phyloP scores from a whole-genome alignment of 2,797 vertebrate genomes.

The Sylvia borin region DNA sequence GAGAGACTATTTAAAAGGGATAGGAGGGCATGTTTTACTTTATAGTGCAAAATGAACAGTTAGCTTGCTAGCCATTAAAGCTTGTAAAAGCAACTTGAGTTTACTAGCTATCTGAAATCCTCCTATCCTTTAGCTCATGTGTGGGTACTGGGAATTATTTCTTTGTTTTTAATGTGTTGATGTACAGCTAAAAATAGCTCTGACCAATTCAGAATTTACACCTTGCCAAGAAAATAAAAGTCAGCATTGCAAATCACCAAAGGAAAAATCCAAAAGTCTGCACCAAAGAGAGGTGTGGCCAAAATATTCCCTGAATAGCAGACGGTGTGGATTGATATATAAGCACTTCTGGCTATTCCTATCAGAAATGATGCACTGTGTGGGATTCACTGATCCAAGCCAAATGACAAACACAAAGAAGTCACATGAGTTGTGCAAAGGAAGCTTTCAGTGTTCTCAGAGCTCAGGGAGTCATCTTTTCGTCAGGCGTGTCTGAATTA shows the following conservation, averaged over 20 bases:
- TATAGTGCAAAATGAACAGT: background rate
- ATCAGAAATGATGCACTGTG: conserved; percentile 44
- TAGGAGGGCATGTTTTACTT: conserved; percentile 35
- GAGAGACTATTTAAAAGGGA: conserved; percentile 46
- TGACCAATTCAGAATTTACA: background rate
- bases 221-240: background rate
- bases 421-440: conserved; percentile 43
- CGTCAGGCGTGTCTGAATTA: background rate
- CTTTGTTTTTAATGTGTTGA: background rate
- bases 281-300: background rate
- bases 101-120: background rate
- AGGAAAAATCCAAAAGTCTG: background rate
- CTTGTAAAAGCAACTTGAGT: background rate
- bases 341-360: conserved; percentile 22
- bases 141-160: background rate
- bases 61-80: background rate
- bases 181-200: background rate
- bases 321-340: background rate
- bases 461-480: conserved; percentile 32
- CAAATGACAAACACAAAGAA: conserved; percentile 62
- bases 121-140: background rate
- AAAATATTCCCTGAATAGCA: background rate
- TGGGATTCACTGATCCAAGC: conserved; percentile 47
- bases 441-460: conserved; percentile 37
- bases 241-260: background rate